phyloP scores from a whole-genome alignment of 2,888 invertebrate species.

The Chalcis sispes region DNA sequence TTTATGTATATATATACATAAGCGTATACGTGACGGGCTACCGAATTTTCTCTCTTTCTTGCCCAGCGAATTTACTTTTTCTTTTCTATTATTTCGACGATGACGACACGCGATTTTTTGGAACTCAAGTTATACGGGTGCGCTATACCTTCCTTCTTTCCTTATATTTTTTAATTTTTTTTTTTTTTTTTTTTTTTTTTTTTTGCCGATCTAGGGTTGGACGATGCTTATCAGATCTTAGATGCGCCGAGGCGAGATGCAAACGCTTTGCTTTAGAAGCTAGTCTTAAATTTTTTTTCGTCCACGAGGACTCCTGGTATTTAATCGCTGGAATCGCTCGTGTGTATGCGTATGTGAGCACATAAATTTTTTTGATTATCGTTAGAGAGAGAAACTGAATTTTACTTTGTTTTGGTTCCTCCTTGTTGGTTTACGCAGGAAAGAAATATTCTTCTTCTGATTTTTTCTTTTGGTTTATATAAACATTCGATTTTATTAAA shows the following conservation, averaged over 20 bases:
- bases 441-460: too few species aligned
- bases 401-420: not conserved
- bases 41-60: slow-evolving; percentile 69
- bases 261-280: not conserved
- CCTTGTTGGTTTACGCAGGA: too few species aligned
- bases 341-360: not conserved
- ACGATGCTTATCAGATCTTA: slow-evolving; percentile 10
- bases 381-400: not conserved
- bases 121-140: slow-evolving; percentile 50
- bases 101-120: slow-evolving; percentile 54
- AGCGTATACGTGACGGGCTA: slow-evolving; percentile 65
- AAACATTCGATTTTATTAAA: not conserved
- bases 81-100: slow-evolving; percentile 34
- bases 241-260: not conserved
- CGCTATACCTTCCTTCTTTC: too few species aligned
- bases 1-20: slow-evolving; percentile 56
- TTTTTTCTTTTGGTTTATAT: not conserved
- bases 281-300: not conserved
- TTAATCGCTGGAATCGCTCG: slow-evolving; percentile 36
- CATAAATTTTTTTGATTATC: slow-evolving; percentile 24
- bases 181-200: too few species aligned
- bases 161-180: too few species aligned
- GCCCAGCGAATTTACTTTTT: too few species aligned
- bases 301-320: not conserved
- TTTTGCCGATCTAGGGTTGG: not conserved